phyloP scores from a whole-genome alignment of 2,888 invertebrate species.

The Tiliacea citrago region DNA sequence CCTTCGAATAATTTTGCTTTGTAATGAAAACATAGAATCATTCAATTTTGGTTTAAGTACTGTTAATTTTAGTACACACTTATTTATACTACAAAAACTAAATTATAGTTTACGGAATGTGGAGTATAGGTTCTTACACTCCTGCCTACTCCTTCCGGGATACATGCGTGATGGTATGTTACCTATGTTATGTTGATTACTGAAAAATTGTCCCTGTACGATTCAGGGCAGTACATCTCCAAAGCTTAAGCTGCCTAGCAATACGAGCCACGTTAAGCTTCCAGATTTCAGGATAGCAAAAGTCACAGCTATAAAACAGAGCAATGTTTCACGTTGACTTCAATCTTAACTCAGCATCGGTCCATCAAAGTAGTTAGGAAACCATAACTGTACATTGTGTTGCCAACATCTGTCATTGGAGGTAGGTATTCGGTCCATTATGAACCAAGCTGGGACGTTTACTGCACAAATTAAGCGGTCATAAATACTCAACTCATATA shows the following conservation, averaged over 20 bases:
- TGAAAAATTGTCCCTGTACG: background rate
- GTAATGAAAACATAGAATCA: background rate
- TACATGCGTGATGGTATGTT: too few relatives aligned
- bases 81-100: background rate
- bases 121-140: background rate
- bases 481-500: too few relatives aligned
- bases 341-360: conserved; percentile 12
- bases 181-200: background rate
- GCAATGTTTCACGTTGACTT: conserved; percentile 2
- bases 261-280: background rate
- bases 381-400: conserved; percentile 39
- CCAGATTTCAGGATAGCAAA: conserved; percentile 3
- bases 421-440: conserved; percentile 11
- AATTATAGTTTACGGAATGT: background rate
- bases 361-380: conserved; percentile 32
- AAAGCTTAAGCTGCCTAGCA: background rate
- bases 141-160: background rate
- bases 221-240: background rate
- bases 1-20: background rate
- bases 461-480: conserved; percentile 25
- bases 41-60: background rate
- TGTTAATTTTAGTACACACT: background rate
- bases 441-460: conserved; percentile 20
- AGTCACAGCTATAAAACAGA: background rate
- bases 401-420: conserved; percentile 40